phyloP scores from a whole-genome alignment of 2,888 invertebrate species.

The Meiosimyza platycephala region DNA sequence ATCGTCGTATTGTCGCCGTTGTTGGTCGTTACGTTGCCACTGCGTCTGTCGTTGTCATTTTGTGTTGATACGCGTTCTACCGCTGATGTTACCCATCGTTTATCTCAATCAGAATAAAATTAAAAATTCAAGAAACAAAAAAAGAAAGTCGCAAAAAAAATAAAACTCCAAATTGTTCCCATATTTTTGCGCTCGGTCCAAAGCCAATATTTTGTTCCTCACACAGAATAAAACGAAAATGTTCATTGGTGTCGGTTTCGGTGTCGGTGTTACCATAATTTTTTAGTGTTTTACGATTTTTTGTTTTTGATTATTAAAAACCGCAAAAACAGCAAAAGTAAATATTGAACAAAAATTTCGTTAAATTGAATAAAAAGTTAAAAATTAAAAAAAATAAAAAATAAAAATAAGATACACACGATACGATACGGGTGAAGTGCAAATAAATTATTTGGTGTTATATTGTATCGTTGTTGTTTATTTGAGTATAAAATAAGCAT shows the following conservation, averaged over 20 bases:
- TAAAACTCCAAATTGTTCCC: too few relatives aligned
- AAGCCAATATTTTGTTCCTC: too few relatives aligned
- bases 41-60: constrained; percentile 7
- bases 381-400: not conserved
- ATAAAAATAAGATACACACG: not conserved
- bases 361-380: not conserved
- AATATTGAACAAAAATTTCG: not conserved
- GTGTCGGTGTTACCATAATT: not conserved
- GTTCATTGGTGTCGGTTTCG: too few relatives aligned
- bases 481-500: constrained; percentile 4
- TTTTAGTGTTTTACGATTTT: not conserved
- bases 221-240: too few relatives aligned
- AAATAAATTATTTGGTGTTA: not conserved
- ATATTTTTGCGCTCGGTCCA: too few relatives aligned
- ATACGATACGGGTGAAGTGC: not conserved
- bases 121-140: not conserved
- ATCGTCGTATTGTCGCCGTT: constrained; percentile 27
- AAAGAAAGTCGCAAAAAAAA: not conserved
- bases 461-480: not conserved
- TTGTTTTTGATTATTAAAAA: not conserved
- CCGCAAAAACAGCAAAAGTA: not conserved
- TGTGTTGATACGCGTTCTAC: constrained; percentile 7
- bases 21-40: not conserved
- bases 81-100: constrained; percentile 27
- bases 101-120: constrained; percentile 12